phyloP scores from a whole-genome alignment of 2,113 vertebrate species.

The Bagarius yarrelli region DNA sequence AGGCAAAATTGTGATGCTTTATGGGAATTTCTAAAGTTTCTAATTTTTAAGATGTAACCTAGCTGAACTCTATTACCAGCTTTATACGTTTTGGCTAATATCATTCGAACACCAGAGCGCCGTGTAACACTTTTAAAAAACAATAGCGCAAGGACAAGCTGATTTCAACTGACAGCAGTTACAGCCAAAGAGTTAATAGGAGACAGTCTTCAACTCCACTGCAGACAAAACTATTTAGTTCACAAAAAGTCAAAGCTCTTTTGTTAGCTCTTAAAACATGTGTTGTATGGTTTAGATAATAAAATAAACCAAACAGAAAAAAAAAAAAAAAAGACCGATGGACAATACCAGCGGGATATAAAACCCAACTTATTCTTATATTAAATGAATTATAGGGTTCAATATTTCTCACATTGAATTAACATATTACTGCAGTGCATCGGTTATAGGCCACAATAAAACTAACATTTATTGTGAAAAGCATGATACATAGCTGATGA shows the following conservation, averaged over 20 bases:
- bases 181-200: background rate
- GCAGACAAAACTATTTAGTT: background rate
- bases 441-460: slow-evolving; percentile 35
- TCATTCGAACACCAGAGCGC: background rate
- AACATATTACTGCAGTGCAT: slow-evolving; percentile 12
- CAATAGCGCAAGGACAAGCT: background rate
- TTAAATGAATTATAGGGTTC: background rate
- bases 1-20: background rate
- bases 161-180: background rate
- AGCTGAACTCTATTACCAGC: background rate
- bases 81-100: background rate
- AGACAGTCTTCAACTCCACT: background rate
- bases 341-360: background rate
- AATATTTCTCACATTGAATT: background rate
- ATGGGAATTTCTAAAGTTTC: background rate
- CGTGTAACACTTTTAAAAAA: background rate
- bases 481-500: background rate
- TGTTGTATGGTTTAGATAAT: background rate
- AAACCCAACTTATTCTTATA: background rate
- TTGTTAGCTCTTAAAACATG: background rate
- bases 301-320: background rate
- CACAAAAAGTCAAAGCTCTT: background rate
- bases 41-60: too few relatives aligned
- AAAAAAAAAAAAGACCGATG: background rate
- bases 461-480: slow-evolving; percentile 28